Percentiles rank a stretch among this genome's conserved stretches.
Conservation (phyloP, 2,888 invertebrate genomes). For the Tetanocera ferruginea region DNA sequence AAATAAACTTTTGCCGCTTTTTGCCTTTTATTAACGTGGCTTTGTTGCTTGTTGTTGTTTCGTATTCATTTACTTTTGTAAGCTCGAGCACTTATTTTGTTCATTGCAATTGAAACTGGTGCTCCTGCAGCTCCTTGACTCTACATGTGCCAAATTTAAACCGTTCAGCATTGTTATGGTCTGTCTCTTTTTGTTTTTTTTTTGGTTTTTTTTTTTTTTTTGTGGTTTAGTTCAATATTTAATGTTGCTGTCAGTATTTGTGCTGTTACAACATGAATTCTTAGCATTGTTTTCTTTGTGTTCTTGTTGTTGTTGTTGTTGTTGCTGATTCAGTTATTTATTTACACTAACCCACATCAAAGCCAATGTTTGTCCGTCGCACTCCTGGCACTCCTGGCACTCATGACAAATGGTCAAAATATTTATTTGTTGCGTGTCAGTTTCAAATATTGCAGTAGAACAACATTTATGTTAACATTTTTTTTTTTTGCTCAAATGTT, state of each 20-base stretch:
- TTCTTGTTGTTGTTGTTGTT: background rate
- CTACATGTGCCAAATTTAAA: conserved; percentile 2
- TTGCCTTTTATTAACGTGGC: background rate
- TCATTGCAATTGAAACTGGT: background rate
- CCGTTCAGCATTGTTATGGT: background rate
- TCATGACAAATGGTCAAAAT: conserved; percentile 31
- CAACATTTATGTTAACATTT: background rate
- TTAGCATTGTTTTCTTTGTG: conserved; percentile 14
- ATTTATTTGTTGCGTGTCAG: conserved; percentile 18
- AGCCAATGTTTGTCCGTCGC: conserved; percentile 10
- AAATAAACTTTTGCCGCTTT: background rate
- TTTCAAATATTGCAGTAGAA: conserved; percentile 4
- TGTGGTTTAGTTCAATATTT: background rate
- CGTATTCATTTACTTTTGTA: background rate
- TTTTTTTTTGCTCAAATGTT: too few species aligned
- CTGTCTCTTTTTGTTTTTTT: background rate
- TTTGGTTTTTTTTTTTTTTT: background rate
- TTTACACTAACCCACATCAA: conserved; percentile 6
- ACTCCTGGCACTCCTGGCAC: background rate
- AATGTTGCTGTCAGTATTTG: conserved; percentile 6
- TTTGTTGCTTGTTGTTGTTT: background rate
- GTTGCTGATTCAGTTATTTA: conserved; percentile 10
- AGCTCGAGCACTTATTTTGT: background rate
- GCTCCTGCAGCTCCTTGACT: conserved; percentile 16
- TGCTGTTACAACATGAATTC: conserved; percentile 19